A percentile compares a stretch with the other conserved stretches of the same genome.
phyloP scores from a whole-genome alignment of 2,888 invertebrate species.

The Frankliniella fusca region DNA sequence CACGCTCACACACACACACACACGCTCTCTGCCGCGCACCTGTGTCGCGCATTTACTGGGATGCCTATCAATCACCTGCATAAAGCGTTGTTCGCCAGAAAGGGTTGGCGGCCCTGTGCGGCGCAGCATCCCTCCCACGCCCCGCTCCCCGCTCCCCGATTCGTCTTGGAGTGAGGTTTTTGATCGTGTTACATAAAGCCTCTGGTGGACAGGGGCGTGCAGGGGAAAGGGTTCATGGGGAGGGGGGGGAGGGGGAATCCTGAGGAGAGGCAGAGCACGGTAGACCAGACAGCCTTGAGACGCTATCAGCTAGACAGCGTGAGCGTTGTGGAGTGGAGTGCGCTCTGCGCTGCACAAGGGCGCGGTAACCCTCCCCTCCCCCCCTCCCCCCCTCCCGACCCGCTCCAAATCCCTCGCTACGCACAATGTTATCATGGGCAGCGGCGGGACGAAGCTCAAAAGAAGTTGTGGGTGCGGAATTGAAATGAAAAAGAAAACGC shows the following conservation, averaged over 20 bases:
- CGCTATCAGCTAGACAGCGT: neutral
- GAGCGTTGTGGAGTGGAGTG: neutral
- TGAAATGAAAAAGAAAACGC: too few species aligned
- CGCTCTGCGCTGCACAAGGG: neutral
- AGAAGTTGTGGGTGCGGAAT: too few species aligned
- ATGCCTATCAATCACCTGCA: neutral
- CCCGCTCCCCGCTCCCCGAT: neutral
- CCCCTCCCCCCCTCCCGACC: too few species aligned
- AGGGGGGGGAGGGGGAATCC: neutral
- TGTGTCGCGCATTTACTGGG: neutral
- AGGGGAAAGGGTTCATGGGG: neutral
- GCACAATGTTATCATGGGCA: neutral
- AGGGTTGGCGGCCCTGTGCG: neutral
- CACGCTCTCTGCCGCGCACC: neutral
- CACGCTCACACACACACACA: neutral
- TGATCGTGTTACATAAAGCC: constrained; percentile 13
- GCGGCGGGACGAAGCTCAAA: too few species aligned
- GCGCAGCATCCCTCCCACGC: neutral
- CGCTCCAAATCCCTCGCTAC: neutral
- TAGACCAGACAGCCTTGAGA: neutral
- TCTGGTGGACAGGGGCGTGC: neutral
- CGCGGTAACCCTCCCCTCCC: too few species aligned
- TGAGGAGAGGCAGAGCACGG: neutral
- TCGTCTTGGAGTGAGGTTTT: constrained; percentile 6
- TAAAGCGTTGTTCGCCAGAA: neutral